Percentiles rank a stretch among this genome's conserved stretches.
These are phyloP conservation scores for Hetaerina titia DNA, from an alignment of 2,888 invertebrate genomes.

Conservation along the genomic window DNA sequence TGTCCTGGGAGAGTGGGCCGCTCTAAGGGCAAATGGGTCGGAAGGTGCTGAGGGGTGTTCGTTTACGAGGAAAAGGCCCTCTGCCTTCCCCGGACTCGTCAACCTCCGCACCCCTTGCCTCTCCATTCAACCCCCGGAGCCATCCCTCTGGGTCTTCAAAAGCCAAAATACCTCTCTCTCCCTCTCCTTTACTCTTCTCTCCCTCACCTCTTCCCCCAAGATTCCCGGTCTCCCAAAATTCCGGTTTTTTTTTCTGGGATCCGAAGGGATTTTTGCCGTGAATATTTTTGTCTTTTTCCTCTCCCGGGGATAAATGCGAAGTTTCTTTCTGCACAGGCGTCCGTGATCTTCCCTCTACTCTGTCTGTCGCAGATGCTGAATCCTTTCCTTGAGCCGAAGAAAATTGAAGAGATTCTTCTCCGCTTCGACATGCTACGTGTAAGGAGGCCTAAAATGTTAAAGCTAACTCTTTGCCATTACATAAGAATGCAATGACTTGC, in stretches of 20 bases:
- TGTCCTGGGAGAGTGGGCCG: neutral
- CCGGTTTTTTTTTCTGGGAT: neutral
- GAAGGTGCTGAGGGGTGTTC: neutral
- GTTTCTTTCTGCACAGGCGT: neutral
- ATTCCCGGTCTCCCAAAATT: neutral
- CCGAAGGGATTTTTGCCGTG: neutral
- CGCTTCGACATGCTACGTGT: neutral
- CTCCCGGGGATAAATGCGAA: neutral
- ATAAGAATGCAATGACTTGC: neutral
- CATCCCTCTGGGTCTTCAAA: neutral
- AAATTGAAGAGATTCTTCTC: slow-evolving; percentile 6
- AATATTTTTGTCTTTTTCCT: neutral
- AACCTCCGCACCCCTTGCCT: neutral
- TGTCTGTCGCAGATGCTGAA: neutral
- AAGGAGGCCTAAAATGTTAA: neutral
- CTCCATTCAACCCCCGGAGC: neutral
- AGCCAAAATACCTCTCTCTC: neutral
- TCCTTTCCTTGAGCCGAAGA: neutral
- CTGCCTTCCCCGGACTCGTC: neutral
- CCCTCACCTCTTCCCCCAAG: neutral
- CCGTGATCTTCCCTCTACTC: neutral
- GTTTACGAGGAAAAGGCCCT: slow-evolving; percentile 3
- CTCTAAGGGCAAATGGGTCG: neutral
- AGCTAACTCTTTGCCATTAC: neutral
- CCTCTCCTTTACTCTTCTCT: neutral